Evolutionary conservation across 2,888 invertebrate genomes (phyloP).

Genomic region (Tetrapedia diversipes): DNA sequence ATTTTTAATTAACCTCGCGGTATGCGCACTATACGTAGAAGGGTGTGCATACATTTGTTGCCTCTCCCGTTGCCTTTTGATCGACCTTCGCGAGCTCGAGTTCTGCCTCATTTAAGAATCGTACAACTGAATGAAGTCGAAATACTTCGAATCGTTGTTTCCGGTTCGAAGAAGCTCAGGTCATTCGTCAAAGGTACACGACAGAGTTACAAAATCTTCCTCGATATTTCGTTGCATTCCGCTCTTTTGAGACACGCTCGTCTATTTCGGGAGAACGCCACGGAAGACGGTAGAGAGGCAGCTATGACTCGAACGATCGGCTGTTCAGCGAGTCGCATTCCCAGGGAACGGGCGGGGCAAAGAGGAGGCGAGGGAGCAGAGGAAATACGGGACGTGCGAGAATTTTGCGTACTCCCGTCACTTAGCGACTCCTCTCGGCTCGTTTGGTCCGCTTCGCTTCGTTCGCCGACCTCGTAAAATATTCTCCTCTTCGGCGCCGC

Average conservation of each 20-base stretch:
- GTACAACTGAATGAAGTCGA: constrained; percentile 1
- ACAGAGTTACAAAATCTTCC: neutral
- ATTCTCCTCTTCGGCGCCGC: constrained; percentile 25
- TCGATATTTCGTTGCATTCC: constrained; percentile 15
- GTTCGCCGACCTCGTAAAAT: constrained; percentile 48
- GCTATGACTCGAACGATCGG: constrained; percentile 9
- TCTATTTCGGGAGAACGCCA: constrained; percentile 19
- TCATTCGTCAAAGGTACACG: neutral
- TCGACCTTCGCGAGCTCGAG: neutral
- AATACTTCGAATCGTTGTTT: constrained; percentile 4
- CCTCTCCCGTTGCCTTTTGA: neutral
- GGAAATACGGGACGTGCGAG: neutral
- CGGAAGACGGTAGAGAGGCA: neutral
- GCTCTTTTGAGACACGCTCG: constrained; percentile 4
- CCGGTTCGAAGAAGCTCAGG: constrained; percentile 8
- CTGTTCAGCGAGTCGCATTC: constrained; percentile 2
- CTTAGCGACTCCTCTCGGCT: constrained; percentile 26
- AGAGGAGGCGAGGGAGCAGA: neutral
- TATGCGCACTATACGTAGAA: too few species aligned
- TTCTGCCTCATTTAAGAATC: neutral
- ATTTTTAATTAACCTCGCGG: too few species aligned
- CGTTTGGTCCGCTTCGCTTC: neutral
- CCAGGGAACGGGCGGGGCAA: neutral
- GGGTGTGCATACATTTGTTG: too few species aligned
- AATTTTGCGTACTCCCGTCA: constrained; percentile 26